These are phyloP conservation scores for Malaclemys terrapin DNA, from an alignment of 2,113 vertebrate genomes.

Conservation along the genomic window DNA sequence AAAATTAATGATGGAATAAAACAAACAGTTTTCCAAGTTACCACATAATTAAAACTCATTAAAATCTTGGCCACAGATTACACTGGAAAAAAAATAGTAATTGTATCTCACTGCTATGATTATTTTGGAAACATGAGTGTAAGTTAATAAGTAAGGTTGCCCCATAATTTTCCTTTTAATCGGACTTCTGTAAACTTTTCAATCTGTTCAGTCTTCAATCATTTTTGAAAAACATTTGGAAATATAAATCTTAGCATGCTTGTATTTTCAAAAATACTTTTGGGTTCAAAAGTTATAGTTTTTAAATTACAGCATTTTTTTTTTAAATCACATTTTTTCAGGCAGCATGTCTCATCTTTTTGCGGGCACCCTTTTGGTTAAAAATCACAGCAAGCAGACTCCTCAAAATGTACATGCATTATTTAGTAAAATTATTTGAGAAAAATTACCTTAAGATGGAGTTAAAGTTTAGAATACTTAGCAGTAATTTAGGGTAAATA, in stretches of 20 bases:
- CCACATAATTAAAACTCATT: neutral
- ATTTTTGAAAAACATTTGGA: neutral
- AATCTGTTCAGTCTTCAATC: neutral
- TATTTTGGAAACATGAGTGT: constrained; percentile 3
- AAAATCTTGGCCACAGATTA: neutral
- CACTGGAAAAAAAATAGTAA: neutral
- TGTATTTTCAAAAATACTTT: neutral
- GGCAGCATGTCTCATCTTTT: neutral
- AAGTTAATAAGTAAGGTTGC: neutral
- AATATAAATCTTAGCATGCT: neutral
- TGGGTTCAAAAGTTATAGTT: neutral
- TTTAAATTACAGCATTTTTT: neutral
- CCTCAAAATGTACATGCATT: neutral
- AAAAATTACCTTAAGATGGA: neutral
- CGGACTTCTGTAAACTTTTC: neutral
- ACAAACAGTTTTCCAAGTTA: neutral
- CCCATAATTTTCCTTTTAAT: neutral
- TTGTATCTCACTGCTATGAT: constrained; percentile 12
- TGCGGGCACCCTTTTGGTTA: neutral
- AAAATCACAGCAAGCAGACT: neutral
- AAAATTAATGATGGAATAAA: neutral
- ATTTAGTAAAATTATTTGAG: neutral
- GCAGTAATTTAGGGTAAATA: neutral
- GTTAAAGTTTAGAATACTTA: neutral
- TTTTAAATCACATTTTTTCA: neutral